Evolutionary conservation across 2,113 vertebrate species (phyloP).

Genomic region (Phainopepla nitens): DNA sequence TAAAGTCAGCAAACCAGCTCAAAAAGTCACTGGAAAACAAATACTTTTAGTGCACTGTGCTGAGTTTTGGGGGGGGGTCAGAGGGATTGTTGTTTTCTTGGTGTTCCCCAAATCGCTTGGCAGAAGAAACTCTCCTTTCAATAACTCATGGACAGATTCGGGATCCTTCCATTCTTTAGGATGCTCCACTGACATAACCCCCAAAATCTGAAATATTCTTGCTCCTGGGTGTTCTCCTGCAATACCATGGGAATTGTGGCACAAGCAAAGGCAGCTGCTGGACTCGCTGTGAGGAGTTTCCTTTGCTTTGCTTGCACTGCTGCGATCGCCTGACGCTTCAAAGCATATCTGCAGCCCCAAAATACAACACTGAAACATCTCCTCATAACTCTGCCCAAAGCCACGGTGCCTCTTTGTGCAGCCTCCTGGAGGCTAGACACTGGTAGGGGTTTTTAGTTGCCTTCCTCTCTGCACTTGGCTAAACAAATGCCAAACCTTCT

Average conservation of each 20-base stretch:
- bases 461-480: background rate
- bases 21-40: background rate
- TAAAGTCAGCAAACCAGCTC: background rate
- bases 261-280: background rate
- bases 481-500: constrained; percentile 47
- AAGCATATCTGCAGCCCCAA: background rate
- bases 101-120: background rate
- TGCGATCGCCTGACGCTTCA: rapidly evolving
- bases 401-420: background rate
- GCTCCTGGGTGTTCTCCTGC: background rate
- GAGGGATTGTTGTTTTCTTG: background rate
- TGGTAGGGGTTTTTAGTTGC: background rate
- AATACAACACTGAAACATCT: background rate
- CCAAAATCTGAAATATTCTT: background rate
- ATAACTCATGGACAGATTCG: rapidly evolving
- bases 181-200: background rate
- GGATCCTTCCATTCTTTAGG: background rate
- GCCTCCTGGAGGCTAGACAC: background rate
- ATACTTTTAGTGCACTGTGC: background rate
- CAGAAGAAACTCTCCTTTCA: background rate
- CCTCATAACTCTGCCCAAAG: background rate
- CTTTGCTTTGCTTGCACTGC: background rate
- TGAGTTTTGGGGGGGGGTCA: background rate
- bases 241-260: background rate
- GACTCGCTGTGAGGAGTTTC: background rate